phyloP scores from a whole-genome alignment of 2,797 vertebrate genomes.

The Geotrypetes seraphini region DNA sequence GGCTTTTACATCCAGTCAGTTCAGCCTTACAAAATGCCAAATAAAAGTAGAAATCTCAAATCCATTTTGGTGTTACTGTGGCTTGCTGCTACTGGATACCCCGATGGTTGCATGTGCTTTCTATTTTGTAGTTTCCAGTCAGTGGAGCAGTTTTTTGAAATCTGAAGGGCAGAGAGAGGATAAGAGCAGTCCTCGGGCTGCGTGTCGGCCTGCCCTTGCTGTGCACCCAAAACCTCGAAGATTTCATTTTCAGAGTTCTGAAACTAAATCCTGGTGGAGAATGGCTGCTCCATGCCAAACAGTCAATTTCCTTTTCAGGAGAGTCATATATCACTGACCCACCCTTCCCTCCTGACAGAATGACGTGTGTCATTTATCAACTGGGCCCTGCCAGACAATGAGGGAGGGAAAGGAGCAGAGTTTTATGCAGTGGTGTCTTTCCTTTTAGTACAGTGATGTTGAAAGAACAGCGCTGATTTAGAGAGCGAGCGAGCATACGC shows the following conservation, averaged over 20 bases:
- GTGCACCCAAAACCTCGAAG: constrained; percentile 50
- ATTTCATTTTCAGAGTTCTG: constrained; percentile 80
- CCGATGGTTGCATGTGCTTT: constrained; percentile 68
- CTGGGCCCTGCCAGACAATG: constrained; percentile 68
- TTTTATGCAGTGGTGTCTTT: constrained; percentile 7
- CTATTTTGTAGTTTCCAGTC: constrained; percentile 42
- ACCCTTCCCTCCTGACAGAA: constrained; percentile 92
- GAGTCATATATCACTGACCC: constrained; percentile 95
- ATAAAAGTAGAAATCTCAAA: constrained; percentile 48
- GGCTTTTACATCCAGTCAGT: constrained; percentile 12
- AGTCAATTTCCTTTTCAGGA: constrained; percentile 96
- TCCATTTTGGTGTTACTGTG: constrained; percentile 61
- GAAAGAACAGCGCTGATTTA: constrained; percentile 6
- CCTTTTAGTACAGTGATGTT: constrained; percentile 8
- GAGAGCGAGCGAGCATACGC: constrained; percentile 27
- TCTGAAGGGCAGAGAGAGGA: constrained; percentile 23
- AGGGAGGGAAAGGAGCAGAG: constrained; percentile 43
- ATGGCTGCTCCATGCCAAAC: constrained; percentile 84
- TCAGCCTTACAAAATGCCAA: constrained; percentile 49
- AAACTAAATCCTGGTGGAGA: constrained; percentile 90
- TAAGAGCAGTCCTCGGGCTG: constrained; percentile 19
- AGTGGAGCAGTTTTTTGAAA: constrained; percentile 19
- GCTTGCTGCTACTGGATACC: constrained; percentile 66
- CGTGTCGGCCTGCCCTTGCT: constrained; percentile 41
- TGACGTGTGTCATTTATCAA: constrained; percentile 99